Base-by-base conservation (phyloP, 1,140 invertebrate species). In the Cheumatopsyche charites region DNA sequence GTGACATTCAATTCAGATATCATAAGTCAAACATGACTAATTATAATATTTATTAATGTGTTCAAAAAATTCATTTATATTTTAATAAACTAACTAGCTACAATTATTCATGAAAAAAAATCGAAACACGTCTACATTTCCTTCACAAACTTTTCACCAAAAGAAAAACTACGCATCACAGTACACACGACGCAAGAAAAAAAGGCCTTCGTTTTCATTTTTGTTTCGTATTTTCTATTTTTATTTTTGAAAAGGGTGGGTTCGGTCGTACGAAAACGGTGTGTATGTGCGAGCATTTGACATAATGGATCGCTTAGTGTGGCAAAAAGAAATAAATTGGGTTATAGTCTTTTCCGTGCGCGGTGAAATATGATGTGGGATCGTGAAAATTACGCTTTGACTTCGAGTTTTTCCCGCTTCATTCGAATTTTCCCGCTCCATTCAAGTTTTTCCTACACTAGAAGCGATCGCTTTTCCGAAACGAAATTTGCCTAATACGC, bases 241-340 rank as follows among this genome's bases (percentile, higher is more conserved):
- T n/a, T n/a, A 36, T 36, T 36, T 36, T 36, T 36, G 29, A 4
- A 36, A 36, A 36, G 9, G 29, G 29, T 36, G 17, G 15, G 52
- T 58, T 4, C 17, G 7, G 15, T 9, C 29, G 3, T 36, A 36
- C 29, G 29, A 4, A 36, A 9, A 4, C 3, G 29, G 29, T 36
- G 9, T 3, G 29, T 36, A 36, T 36, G 29, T 25, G 26, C 19
- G 41, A 63, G 29, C 29, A 42, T 63, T 63, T 63, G 62, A 41
- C 62, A 42, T 41, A 63, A 63, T 63, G 62, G 36, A 63, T 63
- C 17, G 62, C 62, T 42, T 62, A 62, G 58, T 21, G 58, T 19
- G 47, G 47, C 47, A 52, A 62, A 36, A 62, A 62, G 26, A 62
- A 62, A 62, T 62, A 62, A 62, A 62, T 62, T 62, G 58, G 58